These are phyloP conservation scores for Chaetorhynchus papuensis DNA, from an alignment of 2,113 vertebrate species.

Conservation along the genomic window DNA sequence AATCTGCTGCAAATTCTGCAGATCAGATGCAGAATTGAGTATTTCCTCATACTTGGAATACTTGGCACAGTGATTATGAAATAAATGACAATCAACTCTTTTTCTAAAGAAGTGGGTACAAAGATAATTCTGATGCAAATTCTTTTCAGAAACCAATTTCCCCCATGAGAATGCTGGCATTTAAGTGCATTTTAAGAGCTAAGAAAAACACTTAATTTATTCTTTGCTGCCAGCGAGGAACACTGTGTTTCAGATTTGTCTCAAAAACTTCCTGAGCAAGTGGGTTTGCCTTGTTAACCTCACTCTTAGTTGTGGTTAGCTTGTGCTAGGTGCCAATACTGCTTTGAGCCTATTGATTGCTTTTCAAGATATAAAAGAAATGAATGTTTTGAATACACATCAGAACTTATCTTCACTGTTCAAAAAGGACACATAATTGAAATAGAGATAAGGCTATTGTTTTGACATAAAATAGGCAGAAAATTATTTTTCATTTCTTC, in stretches of 20 bases:
- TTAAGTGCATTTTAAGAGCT: slow-evolving; percentile 8
- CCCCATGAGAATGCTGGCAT: neutral
- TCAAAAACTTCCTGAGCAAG: slow-evolving; percentile 45
- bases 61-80: slow-evolving; percentile 15
- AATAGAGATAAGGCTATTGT: neutral
- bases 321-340: neutral
- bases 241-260: slow-evolving; percentile 9
- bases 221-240: slow-evolving; percentile 4
- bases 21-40: neutral
- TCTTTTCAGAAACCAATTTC: neutral
- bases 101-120: neutral
- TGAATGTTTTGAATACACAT: neutral
- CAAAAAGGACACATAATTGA: neutral
- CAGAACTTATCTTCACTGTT: neutral
- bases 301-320: neutral
- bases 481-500: neutral
- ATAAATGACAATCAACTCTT: neutral
- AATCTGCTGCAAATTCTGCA: neutral
- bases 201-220: slow-evolving; percentile 10
- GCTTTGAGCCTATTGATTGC: neutral
- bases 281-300: neutral
- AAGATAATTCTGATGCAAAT: slow-evolving; percentile 3
- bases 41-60: slow-evolving; percentile 32
- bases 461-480: neutral
- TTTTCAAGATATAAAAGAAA: neutral